Evolutionary conservation across 2,797 vertebrate species (phyloP), one percentile per base, ranked within the genome.

Genomic region (Arctocebus calabarensis): DNA sequence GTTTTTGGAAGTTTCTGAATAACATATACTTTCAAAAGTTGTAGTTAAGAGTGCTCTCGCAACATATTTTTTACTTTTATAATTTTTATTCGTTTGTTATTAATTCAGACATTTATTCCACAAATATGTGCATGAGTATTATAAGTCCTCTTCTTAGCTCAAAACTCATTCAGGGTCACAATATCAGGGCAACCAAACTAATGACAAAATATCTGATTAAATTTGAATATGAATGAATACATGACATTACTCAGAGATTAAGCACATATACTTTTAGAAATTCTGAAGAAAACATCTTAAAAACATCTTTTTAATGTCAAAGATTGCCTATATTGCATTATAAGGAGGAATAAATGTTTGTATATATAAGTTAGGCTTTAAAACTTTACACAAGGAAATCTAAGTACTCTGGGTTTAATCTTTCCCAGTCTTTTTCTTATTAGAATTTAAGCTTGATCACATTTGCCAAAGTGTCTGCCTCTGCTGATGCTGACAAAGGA

Each of bases 381-480:
- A 84, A 20, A 13, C 19, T 62, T 70, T 95, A 68, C 22, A 78
- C n/a, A 84, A 77, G 37, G 23, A 81, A 89, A n/a, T 91, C 1
- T 70, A 70, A n/a, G 3, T 86, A 48, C 5, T 87, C 29, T 11
- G 5, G 1, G 8, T 90, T 59, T 64, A 29, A 45, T 68, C 12
- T 43, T 88, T 90, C 32, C 70, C 6, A 62, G 52, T 20, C 2
- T 55, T 81, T 61, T 40, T 74, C 4, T 61, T 43, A 40, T 83
- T 64, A 64, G 40, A 62, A 90, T 84, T 88, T 88, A 84, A 91
- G 48, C 61, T 88, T 23, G 34, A 86, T 95, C 23, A 22, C 57
- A 62, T 62, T 94, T 92, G 57, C 16, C 6, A 13, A 22, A 52
- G 1, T 90, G 5, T 71, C 52, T 43, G 13, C 52, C 20, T 92